A percentile compares a stretch with the other conserved stretches of the same genome.
Evolutionary conservation across 2,888 invertebrate species (phyloP).

Genomic region (Nymphalis c-album): DNA sequence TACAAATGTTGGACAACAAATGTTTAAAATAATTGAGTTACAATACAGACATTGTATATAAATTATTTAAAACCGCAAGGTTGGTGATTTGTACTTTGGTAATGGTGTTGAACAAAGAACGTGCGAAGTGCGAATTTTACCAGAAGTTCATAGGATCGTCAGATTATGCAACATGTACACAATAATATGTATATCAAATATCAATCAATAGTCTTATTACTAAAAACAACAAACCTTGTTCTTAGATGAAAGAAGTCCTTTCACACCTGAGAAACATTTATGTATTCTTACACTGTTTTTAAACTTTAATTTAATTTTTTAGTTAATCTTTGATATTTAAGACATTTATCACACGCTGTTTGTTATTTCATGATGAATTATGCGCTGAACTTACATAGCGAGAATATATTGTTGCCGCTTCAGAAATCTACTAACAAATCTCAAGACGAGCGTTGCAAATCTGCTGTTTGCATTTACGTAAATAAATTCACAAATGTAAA

Average conservation of each 20-base stretch:
- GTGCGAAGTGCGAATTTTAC: too few species aligned
- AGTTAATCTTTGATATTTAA: background rate
- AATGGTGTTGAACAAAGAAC: too few species aligned
- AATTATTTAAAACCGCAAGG: too few species aligned
- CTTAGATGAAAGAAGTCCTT: too few species aligned
- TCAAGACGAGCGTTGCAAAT: conserved; percentile 4
- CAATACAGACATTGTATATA: too few species aligned
- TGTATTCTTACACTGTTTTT: background rate
- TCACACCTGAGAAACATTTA: background rate
- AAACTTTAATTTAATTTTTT: background rate
- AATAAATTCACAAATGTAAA: conserved; percentile 6
- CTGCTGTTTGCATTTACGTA: background rate
- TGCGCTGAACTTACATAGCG: background rate
- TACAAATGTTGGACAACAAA: background rate
- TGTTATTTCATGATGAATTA: background rate
- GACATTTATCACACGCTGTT: background rate
- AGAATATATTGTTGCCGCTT: conserved; percentile 10
- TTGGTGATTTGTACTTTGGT: too few species aligned
- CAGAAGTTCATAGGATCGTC: too few species aligned
- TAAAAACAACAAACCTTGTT: too few species aligned
- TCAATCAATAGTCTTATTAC: too few species aligned
- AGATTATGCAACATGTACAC: too few species aligned
- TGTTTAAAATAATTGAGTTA: background rate
- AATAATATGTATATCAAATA: too few species aligned
- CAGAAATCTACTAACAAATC: conserved; percentile 11